Evolutionary conservation across 2,113 vertebrate genomes (phyloP).

Genomic region (Scophthalmus maximus): DNA sequence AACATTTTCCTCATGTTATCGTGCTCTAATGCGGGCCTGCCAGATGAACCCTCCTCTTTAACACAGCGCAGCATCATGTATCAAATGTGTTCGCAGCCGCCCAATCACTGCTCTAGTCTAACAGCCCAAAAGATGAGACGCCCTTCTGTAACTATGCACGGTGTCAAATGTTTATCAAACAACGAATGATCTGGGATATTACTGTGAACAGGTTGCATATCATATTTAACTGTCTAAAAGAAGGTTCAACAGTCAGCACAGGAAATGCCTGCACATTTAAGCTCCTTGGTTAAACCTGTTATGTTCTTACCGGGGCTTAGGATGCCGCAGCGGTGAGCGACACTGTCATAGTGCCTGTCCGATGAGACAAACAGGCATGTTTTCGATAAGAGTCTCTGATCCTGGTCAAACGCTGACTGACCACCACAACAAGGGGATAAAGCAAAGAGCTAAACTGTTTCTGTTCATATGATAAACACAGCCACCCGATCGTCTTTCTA

Average conservation of each 20-base stretch:
- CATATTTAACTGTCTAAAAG: conserved; percentile 37
- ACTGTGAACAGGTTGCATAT: conserved; percentile 7
- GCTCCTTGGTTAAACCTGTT: conserved; percentile 81
- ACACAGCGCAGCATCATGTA: not conserved
- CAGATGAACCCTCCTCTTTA: not conserved
- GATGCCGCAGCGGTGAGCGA: conserved; percentile 15
- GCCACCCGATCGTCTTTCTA: not conserved
- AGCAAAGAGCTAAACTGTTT: conserved; percentile 39
- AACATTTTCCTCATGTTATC: conserved; percentile 12
- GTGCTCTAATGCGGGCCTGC: not conserved
- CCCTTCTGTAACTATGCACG: not conserved
- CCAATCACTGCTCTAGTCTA: not conserved
- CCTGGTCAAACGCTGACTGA: conserved; percentile 49
- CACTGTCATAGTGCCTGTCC: conserved; percentile 44
- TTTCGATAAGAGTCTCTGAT: conserved; percentile 45
- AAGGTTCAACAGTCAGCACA: conserved; percentile 45
- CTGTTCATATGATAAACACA: conserved; percentile 21
- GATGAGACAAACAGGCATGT: conserved; percentile 51
- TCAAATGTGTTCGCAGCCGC: too few relatives aligned
- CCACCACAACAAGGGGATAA: conserved; percentile 13
- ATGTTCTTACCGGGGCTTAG: conserved; percentile 79
- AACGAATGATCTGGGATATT: conserved; percentile 1
- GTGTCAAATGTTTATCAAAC: not conserved
- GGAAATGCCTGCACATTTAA: conserved; percentile 70
- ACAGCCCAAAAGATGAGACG: not conserved